A percentile compares a stretch with the other conserved stretches of the same genome.
Conservation (phyloP, 2,888 invertebrate species). For the Syrista parreyssii region DNA sequence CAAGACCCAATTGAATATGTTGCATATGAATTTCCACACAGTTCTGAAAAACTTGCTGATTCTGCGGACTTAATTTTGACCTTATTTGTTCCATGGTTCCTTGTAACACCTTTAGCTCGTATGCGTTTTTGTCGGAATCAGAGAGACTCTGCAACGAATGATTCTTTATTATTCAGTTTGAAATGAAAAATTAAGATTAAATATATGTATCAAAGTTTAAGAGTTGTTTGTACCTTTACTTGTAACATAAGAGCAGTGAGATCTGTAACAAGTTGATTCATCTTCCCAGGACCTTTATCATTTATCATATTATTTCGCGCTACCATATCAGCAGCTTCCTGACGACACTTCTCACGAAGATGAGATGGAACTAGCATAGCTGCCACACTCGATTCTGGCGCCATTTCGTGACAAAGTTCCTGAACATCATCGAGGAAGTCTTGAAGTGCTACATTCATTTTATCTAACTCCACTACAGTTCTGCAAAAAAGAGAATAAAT, state of each 20-base stretch:
- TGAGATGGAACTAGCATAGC: constrained; percentile 91
- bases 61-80: constrained; percentile 78
- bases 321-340: constrained; percentile 86
- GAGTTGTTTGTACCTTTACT: constrained; percentile 74
- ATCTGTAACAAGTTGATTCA: constrained; percentile 85
- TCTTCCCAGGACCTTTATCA: constrained; percentile 71
- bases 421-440: constrained; percentile 88
- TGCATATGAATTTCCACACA: constrained; percentile 93
- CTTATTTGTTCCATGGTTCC: constrained; percentile 93
- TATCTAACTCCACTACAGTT: constrained; percentile 86
- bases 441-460: constrained; percentile 89
- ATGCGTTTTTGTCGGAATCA: constrained; percentile 87
- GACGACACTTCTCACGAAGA: constrained; percentile 86
- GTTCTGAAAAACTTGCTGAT: constrained; percentile 85
- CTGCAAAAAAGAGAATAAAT: constrained; percentile 29
- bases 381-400: constrained; percentile 86
- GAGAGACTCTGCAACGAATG: constrained; percentile 70
- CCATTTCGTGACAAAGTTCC: constrained; percentile 84
- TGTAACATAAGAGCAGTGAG: constrained; percentile 91
- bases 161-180: neutral
- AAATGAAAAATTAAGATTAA: constrained; percentile 7
- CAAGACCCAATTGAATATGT: constrained; percentile 83
- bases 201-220: constrained; percentile 3
- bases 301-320: constrained; percentile 75
- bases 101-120: constrained; percentile 89